Conservation (phyloP, 2,888 invertebrate genomes). For the Dicyrtoma fusca region DNA sequence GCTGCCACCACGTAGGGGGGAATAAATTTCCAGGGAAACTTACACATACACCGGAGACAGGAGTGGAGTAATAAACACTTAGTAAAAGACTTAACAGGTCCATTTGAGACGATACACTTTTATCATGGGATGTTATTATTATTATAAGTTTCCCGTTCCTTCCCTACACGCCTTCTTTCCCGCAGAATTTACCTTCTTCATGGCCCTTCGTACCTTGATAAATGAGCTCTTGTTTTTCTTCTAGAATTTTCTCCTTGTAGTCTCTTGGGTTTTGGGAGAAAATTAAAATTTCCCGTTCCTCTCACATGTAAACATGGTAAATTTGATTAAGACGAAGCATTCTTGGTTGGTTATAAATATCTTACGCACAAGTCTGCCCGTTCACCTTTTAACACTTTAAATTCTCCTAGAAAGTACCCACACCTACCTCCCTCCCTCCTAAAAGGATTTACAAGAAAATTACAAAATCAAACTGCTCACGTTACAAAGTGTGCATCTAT, state of each 20-base stretch:
- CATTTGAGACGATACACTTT: constrained; percentile 17
- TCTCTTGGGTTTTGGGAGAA: constrained; percentile 31
- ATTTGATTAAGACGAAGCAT: no score
- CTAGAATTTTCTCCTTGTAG: background rate
- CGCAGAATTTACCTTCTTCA: constrained; percentile 22
- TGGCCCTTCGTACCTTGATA: constrained; percentile 33
- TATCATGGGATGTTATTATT: constrained; percentile 25
- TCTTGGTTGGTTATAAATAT: no score
- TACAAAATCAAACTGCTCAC: no score
- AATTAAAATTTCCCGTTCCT: constrained; percentile 28
- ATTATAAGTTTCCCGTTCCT: background rate
- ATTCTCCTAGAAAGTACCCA: no score
- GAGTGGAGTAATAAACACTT: constrained; percentile 40
- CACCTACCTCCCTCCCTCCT: no score
- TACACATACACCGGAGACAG: constrained; percentile 15
- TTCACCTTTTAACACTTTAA: no score
- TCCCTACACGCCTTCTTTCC: no score
- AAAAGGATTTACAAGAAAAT: no score
- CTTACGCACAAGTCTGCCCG: no score
- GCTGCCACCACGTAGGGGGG: constrained; percentile 17
- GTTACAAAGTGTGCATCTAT: no score
- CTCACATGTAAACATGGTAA: background rate
- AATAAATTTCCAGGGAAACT: constrained; percentile 20
- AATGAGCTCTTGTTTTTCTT: constrained; percentile 19
- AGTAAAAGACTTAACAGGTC: constrained; percentile 35